Base-by-base conservation (phyloP, 2,888 invertebrate genomes). In the Clusia tigrina region DNA sequence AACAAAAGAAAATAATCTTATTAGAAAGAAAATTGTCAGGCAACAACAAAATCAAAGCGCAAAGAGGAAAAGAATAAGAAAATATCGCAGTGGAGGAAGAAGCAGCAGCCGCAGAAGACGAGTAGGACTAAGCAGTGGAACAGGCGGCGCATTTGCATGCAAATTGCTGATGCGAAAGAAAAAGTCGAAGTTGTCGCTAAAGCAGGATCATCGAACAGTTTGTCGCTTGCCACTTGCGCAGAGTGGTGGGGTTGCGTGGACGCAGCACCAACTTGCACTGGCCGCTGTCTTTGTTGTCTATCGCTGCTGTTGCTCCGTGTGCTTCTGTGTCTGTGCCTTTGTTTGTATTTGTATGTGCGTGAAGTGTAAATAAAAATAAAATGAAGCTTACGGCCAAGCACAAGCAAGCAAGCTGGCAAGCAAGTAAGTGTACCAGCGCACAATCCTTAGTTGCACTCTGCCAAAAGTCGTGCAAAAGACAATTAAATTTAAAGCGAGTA, bases 1-100 rank as follows among this genome's bases (percentile, higher is more conserved):
- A n/a, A 42, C 42, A 42, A 42, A 42, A 42, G 42, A 42, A 42
- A 42, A 42, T 42, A 42, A 42, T 42, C 42, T 10, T 42, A 42
- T 42, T 42, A 42, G 42, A 42, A 42, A 17, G 42, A 42, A 42
- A 42, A 42, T n/a, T 42, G 42, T 3, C 3, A 42, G n/a, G n/a
- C n/a, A n/a, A 42, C 6, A 42, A 42, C n/a, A 5, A 5, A 42
- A 42, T 42, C 42, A 15, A 42, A 42, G 9, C 42, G 42, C n/a
- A 42, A 32, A 32, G 32, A 32, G 32, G 6, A 12, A 12, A 12
- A 12, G 6, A 12, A 32, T 6, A 32, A 32, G 12, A 32, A 32
- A 32, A 32, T 32, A 32, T 32, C 12, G 32, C 6, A 9, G 32
- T n/a, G 32, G 32, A 9, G 32, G 32, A 9, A 32, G 6, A 32